Evolutionary conservation across 37 sponge, comb jelly and placozoan genomes (phyloP), one percentile per base, ranked within the genome.

Genomic region (Amphimedon queenslandica): DNA sequence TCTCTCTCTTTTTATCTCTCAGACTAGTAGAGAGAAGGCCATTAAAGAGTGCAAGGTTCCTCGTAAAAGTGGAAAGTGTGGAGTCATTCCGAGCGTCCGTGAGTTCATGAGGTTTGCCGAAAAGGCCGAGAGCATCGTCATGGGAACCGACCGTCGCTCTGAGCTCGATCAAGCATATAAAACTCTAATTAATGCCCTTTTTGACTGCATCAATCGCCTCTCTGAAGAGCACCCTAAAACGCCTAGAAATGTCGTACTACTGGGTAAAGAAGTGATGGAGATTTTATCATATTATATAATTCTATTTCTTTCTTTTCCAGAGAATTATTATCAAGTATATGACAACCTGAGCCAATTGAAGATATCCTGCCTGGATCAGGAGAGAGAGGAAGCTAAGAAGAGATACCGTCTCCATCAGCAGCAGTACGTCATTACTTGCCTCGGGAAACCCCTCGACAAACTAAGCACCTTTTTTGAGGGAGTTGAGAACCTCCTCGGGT

Each of bases 401-500:
- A 80, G 70, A 63, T 79, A 83, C 57, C 60, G 77, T 1, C 27
- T 61, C 1, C 82, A 93, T 67, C 70, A 89, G 68, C 80, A 79
- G 51, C 43, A 39, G 25, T 96, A 96, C 55, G 83, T 90, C 40
- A 77, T 40, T 16, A 67, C 42, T 31, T 82, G 73, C 56, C 82
- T 96, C 0, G 96, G 96, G 10, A 72, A 79, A 41, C 96, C 96
- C 2, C 73, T 96, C 51, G 94, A 96, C 75, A 92, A 93, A 34
- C 78, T 96, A 53, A 96, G 93, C 72, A 10, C 76, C 4, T 96
- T 96, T 80, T 90, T 96, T 82, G 96, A 96, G 42, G 93, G 96
- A 21, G 86, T 96, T 2, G 90, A 92, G 63, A 37, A 38, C 25
- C 81, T 89, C 40, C 47, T 80, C 11, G 91, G 87, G 0, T 55